These are phyloP conservation scores for Octodon degus DNA, from an alignment of 2,113 vertebrate genomes.

Conservation along the genomic window DNA sequence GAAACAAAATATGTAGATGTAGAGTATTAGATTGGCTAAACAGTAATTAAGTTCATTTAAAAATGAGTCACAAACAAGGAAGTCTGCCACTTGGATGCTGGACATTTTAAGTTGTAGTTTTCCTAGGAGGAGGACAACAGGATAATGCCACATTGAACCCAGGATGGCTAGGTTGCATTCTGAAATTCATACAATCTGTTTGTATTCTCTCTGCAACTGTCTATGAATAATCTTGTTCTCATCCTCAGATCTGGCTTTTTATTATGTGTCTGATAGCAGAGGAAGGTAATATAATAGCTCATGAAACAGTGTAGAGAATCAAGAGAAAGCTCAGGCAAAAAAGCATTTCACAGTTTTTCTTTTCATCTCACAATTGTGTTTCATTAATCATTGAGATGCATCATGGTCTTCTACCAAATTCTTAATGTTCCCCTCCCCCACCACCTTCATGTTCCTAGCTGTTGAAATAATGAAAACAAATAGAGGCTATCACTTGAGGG, in stretches of 20 bases:
- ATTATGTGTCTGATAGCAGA: background rate
- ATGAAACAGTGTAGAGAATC: background rate
- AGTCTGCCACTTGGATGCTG: background rate
- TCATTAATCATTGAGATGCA: background rate
- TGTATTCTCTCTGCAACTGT: background rate
- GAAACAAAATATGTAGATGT: background rate
- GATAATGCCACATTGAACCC: background rate
- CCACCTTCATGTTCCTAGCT: background rate
- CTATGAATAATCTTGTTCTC: background rate
- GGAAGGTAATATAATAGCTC: background rate
- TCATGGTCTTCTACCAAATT: slow-evolving; percentile 29
- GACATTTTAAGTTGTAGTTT: background rate
- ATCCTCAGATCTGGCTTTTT: background rate
- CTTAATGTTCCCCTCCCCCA: background rate
- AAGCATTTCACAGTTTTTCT: background rate
- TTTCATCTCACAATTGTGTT: background rate
- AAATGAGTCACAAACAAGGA: slow-evolving; percentile 26
- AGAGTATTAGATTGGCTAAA: background rate
- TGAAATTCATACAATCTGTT: background rate
- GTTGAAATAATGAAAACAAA: background rate
- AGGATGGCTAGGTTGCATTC: background rate
- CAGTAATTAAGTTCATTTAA: slow-evolving; percentile 3
- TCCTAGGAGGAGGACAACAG: background rate
- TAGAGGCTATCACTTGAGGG: background rate
- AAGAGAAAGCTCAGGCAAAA: background rate